Percentiles rank a stretch among this genome's conserved stretches.
Evolutionary conservation across 2,888 invertebrate species (phyloP).

Genomic region (Andrena camellia): DNA sequence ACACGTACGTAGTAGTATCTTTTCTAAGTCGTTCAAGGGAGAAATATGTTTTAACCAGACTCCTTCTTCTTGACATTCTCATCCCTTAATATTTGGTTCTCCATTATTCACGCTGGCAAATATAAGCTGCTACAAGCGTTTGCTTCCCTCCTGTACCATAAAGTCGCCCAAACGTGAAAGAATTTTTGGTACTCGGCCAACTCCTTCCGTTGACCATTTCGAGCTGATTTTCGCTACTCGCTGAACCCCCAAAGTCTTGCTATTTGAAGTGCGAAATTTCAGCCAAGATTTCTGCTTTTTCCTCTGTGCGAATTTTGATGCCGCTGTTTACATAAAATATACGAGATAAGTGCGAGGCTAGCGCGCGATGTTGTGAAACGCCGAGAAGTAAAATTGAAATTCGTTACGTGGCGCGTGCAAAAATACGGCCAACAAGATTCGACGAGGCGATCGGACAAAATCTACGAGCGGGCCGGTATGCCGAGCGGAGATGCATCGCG

Average conservation of each 20-base stretch:
- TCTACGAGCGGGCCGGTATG: constrained; percentile 47
- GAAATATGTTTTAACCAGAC: too few species aligned
- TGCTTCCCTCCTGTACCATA: not conserved
- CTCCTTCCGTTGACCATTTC: not conserved
- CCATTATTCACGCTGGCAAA: not conserved
- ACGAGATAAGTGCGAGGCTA: not conserved
- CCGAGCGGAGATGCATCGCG: constrained; percentile 49
- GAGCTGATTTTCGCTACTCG: not conserved
- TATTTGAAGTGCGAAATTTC: not conserved
- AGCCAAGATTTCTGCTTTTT: too few species aligned
- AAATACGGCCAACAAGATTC: constrained; percentile 32
- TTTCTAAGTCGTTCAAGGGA: too few species aligned
- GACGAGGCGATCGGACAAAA: constrained; percentile 36
- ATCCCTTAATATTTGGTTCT: not conserved
- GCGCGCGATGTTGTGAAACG: not conserved
- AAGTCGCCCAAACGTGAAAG: not conserved
- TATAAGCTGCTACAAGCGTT: not conserved
- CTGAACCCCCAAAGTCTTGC: not conserved
- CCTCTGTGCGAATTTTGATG: too few species aligned
- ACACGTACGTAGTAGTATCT: too few species aligned
- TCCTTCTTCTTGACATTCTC: not conserved
- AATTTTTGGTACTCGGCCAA: not conserved
- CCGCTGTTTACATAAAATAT: not conserved
- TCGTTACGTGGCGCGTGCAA: constrained; percentile 24
- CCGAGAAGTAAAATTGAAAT: constrained; percentile 43